Conservation (phyloP, 2,797 vertebrate species). For the Malurus splendens region DNA sequence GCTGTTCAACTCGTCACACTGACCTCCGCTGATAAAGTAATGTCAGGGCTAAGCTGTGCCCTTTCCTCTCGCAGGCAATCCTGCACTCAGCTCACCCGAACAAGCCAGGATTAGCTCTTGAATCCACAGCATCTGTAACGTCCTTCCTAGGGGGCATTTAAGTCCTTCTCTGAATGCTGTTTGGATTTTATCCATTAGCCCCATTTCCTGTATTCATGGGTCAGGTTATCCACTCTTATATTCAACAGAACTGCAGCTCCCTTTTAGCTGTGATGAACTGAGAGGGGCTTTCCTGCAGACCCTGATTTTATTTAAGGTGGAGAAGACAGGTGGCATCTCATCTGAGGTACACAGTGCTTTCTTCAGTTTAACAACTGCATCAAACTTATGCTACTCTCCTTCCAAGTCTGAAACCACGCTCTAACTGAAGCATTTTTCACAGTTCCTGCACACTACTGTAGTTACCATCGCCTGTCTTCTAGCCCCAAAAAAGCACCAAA, state of each 20-base stretch:
- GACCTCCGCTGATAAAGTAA: background rate
- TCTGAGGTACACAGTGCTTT: background rate
- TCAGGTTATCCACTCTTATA: background rate
- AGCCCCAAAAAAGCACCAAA: constrained; percentile 40
- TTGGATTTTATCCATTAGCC: constrained; percentile 6
- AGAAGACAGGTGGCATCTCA: background rate
- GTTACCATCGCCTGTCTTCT: background rate
- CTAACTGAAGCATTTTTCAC: background rate
- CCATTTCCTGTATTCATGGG: background rate
- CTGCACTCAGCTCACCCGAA: background rate
- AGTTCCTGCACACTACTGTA: background rate
- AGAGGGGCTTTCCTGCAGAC: background rate
- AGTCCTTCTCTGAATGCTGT: background rate
- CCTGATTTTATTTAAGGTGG: background rate
- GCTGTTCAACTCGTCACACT: background rate
- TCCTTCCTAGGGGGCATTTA: background rate
- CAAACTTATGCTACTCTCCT: background rate
- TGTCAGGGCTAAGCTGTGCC: background rate
- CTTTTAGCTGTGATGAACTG: background rate
- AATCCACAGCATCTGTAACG: background rate
- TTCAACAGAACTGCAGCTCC: background rate
- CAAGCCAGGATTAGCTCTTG: constrained; percentile 9
- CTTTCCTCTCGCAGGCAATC: background rate
- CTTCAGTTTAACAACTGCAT: background rate
- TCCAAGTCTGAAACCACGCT: background rate